Conservation (phyloP, 2,113 vertebrate genomes). For the Osmerus mordax region DNA sequence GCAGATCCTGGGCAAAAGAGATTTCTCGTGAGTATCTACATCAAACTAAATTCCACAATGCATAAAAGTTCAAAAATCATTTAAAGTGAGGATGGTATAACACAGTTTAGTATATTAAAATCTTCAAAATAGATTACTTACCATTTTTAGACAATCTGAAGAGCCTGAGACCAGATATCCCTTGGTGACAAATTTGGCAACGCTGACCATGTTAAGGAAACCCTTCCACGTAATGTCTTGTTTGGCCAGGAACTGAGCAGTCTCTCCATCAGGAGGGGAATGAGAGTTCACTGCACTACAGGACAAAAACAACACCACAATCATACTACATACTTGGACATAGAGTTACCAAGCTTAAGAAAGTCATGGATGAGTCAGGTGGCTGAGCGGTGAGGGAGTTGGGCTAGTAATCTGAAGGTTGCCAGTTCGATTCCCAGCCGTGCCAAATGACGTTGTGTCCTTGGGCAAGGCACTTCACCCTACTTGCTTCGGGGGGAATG, state of each 20-base stretch:
- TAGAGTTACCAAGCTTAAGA: neutral
- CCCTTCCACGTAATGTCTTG: constrained; percentile 92
- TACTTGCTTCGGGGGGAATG: too few species aligned
- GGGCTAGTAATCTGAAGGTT: too few species aligned
- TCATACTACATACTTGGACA: neutral
- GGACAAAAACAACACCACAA: constrained; percentile 45
- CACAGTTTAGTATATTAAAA: neutral
- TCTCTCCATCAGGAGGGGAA: constrained; percentile 77
- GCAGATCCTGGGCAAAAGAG: constrained; percentile 82
- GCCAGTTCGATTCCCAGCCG: too few species aligned
- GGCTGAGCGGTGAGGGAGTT: too few species aligned
- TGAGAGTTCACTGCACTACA: constrained; percentile 64
- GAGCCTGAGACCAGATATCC: constrained; percentile 91
- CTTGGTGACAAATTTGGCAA: constrained; percentile 97
- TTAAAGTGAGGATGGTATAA: neutral
- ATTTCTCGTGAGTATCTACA: neutral
- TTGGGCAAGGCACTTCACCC: too few species aligned
- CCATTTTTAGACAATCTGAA: constrained; percentile 87
- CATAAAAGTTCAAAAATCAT: neutral
- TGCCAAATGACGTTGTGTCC: too few species aligned
- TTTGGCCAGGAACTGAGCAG: constrained; percentile 82
- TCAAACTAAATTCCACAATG: too few species aligned
- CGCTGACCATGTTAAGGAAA: constrained; percentile 94
- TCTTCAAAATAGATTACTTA: constrained; percentile 51
- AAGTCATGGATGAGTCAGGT: neutral